Evolutionary conservation across 2,797 vertebrate genomes (phyloP).

Genomic region (Sebastolobus altivelis): DNA sequence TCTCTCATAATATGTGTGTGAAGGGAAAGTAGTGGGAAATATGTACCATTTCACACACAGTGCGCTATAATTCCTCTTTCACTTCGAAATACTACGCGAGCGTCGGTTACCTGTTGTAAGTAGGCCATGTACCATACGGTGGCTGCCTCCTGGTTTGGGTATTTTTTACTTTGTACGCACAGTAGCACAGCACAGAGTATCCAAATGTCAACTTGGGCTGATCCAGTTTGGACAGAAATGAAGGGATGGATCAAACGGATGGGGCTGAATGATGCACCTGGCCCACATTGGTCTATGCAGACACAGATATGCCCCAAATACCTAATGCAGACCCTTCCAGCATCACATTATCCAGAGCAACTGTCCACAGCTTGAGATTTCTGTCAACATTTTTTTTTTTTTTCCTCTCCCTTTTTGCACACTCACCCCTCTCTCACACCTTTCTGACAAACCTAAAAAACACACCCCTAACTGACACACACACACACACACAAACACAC

Average conservation of each 20-base stretch:
- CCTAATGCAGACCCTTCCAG: constrained; percentile 57
- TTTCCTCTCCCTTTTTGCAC: background rate
- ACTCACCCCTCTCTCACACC: background rate
- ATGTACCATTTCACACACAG: constrained; percentile 17
- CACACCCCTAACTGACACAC: constrained; percentile 27
- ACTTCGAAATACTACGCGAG: constrained; percentile 2
- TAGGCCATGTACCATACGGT: constrained; percentile 5
- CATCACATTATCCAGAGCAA: constrained; percentile 57
- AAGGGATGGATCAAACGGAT: constrained; percentile 52
- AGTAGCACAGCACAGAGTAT: constrained; percentile 17
- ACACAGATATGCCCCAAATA: constrained; percentile 74
- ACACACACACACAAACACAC: background rate
- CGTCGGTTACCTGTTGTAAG: constrained; percentile 3
- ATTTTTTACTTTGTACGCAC: constrained; percentile 26
- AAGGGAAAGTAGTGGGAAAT: constrained; percentile 3
- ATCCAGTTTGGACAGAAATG: constrained; percentile 56
- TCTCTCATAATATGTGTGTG: constrained; percentile 8
- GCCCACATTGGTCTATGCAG: constrained; percentile 55
- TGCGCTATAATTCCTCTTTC: background rate
- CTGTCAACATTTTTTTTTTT: constrained; percentile 1
- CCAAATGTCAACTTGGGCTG: constrained; percentile 41
- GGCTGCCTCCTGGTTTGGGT: constrained; percentile 6
- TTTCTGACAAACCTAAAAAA: constrained; percentile 33
- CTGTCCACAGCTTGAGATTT: constrained; percentile 29
- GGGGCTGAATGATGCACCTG: constrained; percentile 56